phyloP scores from a whole-genome alignment of 2,113 vertebrate genomes.

The Felis chaus region DNA sequence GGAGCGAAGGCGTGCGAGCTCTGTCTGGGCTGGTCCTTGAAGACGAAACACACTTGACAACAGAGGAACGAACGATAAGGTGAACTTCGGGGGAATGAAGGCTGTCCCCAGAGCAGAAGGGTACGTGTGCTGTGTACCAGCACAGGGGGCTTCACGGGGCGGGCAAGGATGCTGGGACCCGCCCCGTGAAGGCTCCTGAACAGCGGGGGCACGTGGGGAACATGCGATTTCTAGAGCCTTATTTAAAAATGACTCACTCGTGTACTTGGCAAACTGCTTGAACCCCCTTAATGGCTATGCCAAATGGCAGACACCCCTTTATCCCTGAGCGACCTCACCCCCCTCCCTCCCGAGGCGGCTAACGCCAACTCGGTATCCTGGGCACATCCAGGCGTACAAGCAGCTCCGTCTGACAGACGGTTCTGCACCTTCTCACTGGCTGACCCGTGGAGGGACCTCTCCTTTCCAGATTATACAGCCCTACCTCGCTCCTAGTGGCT shows the following conservation, averaged over 20 bases:
- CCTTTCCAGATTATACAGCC: too few relatives aligned
- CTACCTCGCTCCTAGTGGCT: not conserved
- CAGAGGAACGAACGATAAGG: not conserved
- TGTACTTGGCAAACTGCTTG: not conserved
- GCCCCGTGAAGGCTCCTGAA: accelerated
- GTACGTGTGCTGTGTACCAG: not conserved
- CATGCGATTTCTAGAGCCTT: not conserved
- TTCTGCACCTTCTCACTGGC: not conserved
- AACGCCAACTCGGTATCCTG: not conserved
- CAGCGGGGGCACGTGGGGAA: not conserved
- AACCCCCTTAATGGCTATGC: not conserved
- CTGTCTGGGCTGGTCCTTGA: not conserved
- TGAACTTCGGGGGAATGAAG: too few relatives aligned
- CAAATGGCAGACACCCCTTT: not conserved
- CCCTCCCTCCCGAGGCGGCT: not conserved
- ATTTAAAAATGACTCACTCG: not conserved
- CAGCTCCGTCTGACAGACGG: too few relatives aligned
- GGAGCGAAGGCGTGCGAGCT: too few relatives aligned
- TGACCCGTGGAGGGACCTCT: not conserved
- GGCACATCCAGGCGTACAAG: not conserved
- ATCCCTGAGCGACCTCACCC: not conserved
- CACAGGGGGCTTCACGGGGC: too few relatives aligned
- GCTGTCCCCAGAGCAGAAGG: not conserved
- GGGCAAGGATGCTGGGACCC: not conserved
- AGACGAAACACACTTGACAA: not conserved